Evolutionary conservation across 2,888 invertebrate species (phyloP).

Genomic region (Nephrotoma appendiculata): DNA sequence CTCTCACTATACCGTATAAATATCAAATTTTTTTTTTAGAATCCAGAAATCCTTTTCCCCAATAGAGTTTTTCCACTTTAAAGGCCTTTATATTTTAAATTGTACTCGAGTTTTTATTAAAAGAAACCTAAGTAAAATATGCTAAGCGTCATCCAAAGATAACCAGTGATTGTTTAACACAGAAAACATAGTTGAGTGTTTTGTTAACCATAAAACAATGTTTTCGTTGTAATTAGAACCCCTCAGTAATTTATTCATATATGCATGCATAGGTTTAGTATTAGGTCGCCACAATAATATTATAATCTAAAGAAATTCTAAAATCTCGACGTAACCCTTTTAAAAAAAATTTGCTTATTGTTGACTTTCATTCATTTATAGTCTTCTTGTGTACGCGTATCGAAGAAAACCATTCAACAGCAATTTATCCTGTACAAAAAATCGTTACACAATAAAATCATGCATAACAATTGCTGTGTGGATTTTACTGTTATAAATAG

Average conservation of each 20-base stretch:
- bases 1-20: too few relatives aligned
- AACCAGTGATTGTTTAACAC: not conserved
- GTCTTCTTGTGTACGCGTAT: not conserved
- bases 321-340: not conserved
- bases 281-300: not conserved
- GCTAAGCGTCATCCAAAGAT: not conserved
- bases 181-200: not conserved
- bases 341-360: not conserved
- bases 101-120: too few relatives aligned
- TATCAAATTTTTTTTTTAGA: too few relatives aligned
- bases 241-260: not conserved
- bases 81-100: too few relatives aligned
- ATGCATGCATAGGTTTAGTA: too few relatives aligned
- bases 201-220: not conserved
- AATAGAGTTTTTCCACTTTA: too few relatives aligned
- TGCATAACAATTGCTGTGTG: not conserved
- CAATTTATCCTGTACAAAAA: not conserved
- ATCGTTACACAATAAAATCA: not conserved
- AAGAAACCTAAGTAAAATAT: not conserved
- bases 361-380: not conserved
- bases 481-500: not conserved
- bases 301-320: not conserved
- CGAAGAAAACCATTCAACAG: not conserved
- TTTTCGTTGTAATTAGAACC: not conserved
- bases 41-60: too few relatives aligned